phyloP scores from a whole-genome alignment of 2,113 vertebrate species.

The Antennarius striatus region DNA sequence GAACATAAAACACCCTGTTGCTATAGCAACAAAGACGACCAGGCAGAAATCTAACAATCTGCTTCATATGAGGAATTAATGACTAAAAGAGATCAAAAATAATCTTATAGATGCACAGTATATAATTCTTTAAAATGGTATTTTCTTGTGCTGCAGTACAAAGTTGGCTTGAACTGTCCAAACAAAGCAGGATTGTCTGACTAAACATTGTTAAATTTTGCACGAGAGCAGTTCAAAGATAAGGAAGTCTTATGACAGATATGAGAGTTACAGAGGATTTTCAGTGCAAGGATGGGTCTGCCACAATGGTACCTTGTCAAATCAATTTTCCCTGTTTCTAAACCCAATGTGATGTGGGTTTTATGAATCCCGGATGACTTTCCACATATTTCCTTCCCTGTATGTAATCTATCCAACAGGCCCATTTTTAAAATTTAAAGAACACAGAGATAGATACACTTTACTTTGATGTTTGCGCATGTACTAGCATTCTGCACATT shows the following conservation, averaged over 20 bases:
- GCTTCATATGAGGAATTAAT: constrained; percentile 10
- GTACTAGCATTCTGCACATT: constrained; percentile 18
- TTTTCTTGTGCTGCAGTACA: neutral
- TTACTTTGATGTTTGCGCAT: constrained; percentile 2
- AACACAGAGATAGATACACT: constrained; percentile 14
- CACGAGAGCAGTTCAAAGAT: neutral
- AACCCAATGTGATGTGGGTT: too few relatives aligned
- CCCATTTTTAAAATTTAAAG: constrained; percentile 45
- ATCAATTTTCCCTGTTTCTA: too few relatives aligned
- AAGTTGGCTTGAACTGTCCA: neutral
- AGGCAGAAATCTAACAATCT: neutral
- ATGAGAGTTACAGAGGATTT: too few relatives aligned
- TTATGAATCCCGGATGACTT: too few relatives aligned
- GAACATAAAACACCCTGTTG: constrained; percentile 12
- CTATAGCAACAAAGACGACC: constrained; percentile 25
- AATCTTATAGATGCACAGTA: too few relatives aligned
- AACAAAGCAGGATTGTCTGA: neutral
- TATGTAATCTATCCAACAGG: constrained; percentile 8
- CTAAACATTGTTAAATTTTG: neutral
- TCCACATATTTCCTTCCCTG: neutral
- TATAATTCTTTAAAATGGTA: too few relatives aligned
- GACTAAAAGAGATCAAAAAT: constrained; percentile 1
- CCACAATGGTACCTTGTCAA: too few relatives aligned
- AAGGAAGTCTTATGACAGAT: too few relatives aligned
- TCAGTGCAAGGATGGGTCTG: too few relatives aligned